Base-by-base conservation (phyloP, 2,888 invertebrate genomes). In the Dynastes maya region DNA sequence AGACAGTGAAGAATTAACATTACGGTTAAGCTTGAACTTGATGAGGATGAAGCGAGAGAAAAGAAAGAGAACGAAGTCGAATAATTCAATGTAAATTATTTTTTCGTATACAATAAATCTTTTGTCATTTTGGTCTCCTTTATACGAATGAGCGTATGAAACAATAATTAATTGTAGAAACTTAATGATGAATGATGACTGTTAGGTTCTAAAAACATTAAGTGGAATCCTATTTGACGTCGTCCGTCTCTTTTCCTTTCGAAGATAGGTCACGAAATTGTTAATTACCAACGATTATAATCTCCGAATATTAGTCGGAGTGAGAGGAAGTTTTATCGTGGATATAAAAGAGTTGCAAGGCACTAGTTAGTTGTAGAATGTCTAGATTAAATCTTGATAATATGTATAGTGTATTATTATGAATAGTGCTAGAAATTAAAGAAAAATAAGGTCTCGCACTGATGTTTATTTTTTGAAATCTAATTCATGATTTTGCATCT, bases 111-210 rank as follows among this genome's bases (percentile, higher is more conserved):
- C 87, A 87, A 88, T 88, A 88, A 88, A 88, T 87, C 88, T 87
- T 87, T 88, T 88, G 88, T 88, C 88, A 87, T 88, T 77, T 87
- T 85, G 82, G 86, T 87, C 71, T 87, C 85, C 83, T 82, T 82
- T 83, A 64, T 68, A 49, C 81, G 83, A 84, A 82, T 82, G 81
- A 74, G 80, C 77, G 80, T 84, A 82, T 83, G 85, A 85, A 86
- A 87, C 87, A 86, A 88, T 87, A 88, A 88, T 88, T 88, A 88
- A 88, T 88, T 87, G 87, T 87, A 84, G 84, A 84, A 85, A 85
- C 86, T 86, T 88, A 88, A 88, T 88, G 88, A 88, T 87, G 87
- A 87, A 87, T 87, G 87, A 88, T 88, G 88, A 88, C 87, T 88
- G 85, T 87, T 84, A 84, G 84, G 85, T 87, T 87, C 83, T 85